These are phyloP conservation scores for Pseudochromis fuscus DNA, from an alignment of 2,797 vertebrate species.

Conservation along the genomic window DNA sequence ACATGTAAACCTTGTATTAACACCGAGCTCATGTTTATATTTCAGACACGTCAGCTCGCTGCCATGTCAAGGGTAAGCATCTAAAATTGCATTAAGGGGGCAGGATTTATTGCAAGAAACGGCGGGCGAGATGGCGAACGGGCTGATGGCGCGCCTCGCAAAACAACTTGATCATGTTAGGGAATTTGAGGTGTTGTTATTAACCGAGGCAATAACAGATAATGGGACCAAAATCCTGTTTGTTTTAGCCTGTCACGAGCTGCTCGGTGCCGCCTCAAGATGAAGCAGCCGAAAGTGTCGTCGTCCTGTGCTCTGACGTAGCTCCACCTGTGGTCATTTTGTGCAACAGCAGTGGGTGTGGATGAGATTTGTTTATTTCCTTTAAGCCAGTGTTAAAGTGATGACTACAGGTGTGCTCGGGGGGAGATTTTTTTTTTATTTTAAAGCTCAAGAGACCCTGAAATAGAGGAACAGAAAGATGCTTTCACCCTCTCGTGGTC, in stretches of 20 bases:
- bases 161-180: slow-evolving; percentile 48
- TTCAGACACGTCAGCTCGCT: slow-evolving; percentile 16
- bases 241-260: slow-evolving; percentile 15
- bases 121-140: slow-evolving; percentile 2
- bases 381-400: slow-evolving; percentile 5
- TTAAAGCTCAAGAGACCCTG: slow-evolving; percentile 5
- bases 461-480: slow-evolving; percentile 18
- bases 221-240: slow-evolving; percentile 45
- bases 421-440: too few species aligned
- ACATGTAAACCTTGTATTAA: slow-evolving; percentile 20
- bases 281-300: neutral
- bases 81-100: slow-evolving; percentile 40
- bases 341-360: neutral
- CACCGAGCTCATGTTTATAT: slow-evolving; percentile 18
- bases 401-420: too few species aligned
- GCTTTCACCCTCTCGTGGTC: too few species aligned
- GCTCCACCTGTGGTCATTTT: slow-evolving; percentile 23
- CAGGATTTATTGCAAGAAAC: slow-evolving; percentile 48
- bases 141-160: slow-evolving; percentile 26
- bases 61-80: slow-evolving; percentile 24
- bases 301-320: neutral
- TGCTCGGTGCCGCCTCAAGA: neutral
- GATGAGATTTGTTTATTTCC: slow-evolving; percentile 1
- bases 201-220: slow-evolving; percentile 48
- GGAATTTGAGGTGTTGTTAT: slow-evolving; percentile 43